These are phyloP conservation scores for Ericerus pela DNA, from an alignment of 1,140 invertebrate genomes.

Conservation along the genomic window DNA sequence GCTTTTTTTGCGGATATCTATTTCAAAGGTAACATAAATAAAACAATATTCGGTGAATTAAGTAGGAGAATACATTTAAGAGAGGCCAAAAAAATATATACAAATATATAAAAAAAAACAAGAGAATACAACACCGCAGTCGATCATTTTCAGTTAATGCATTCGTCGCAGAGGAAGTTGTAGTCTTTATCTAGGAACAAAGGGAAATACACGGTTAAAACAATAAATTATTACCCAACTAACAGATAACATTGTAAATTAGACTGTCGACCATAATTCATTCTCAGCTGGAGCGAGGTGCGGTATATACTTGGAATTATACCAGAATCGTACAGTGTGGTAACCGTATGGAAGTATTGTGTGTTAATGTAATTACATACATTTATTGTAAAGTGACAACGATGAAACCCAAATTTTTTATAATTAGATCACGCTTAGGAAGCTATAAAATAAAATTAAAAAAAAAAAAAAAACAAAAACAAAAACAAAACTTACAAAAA, in stretches of 20 bases:
- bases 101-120: too few relatives aligned
- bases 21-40: too few relatives aligned
- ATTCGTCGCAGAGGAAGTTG: conserved; percentile 11
- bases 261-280: conserved; percentile 10
- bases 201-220: conserved; percentile 7
- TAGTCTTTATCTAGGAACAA: not conserved
- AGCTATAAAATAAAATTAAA: not conserved
- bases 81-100: too few relatives aligned
- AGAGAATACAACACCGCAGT: not conserved
- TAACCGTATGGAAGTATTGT: conserved; percentile 3
- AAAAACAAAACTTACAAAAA: too few relatives aligned
- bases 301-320: conserved; percentile 1
- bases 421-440: not conserved
- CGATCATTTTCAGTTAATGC: not conserved
- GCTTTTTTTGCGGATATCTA: too few relatives aligned
- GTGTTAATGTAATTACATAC: conserved; percentile 11
- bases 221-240: conserved; percentile 4
- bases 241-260: conserved; percentile 12
- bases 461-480: too few relatives aligned
- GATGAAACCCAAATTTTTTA: not conserved
- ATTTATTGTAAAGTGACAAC: not conserved
- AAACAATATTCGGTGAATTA: too few relatives aligned
- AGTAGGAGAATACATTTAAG: too few relatives aligned
- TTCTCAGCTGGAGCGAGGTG: not conserved
- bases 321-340: conserved; percentile 9